Base-by-base conservation (phyloP, 2,888 invertebrate species). In the Augiades crinisus region DNA sequence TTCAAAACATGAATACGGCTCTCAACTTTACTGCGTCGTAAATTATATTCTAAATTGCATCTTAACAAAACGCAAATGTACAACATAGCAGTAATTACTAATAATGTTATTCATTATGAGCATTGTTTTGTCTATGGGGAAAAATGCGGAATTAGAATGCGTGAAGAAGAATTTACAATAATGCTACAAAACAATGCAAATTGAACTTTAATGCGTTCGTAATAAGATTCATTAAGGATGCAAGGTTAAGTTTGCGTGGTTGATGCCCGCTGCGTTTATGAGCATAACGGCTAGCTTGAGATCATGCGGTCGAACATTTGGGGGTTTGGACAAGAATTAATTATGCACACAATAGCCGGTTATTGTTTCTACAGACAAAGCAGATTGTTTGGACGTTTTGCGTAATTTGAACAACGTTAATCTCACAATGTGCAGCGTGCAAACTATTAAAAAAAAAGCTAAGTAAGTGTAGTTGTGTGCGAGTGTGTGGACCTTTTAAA, bases 341-440 rank as follows among this genome's bases (percentile, higher is more conserved):
- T 86, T 84, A 85, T 81, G 78, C 76, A 81, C 82, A 82, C 85
- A 85, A 79, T 81, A 78, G 70, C 71, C 62, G 64, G 77, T 78
- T 81, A 80, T 86, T 84, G 85, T 86, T 79, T 80, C 73, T 76
- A 72, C 63, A 67, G 62, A 76, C 73, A 74, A 81, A 68, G 67
- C 67, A 63, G 70, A 68, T 69, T 87, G 81, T 88, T 88, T 87
- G 74, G 85, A 87, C 84, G 65, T 78, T 83, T 89, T 88, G 89
- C 87, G 88, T 89, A 82, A 86, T 83, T 75, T 75, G 58, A 64
- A 75, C 75, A 75, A 76, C 54, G 49, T 51, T 47, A 6, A 45
- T 34, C 34, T 41, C 46, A 43, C 45, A 30, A 41, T 49, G 53
- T 47, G 49, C 45, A 44, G 41, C n/a, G n/a, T n/a, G 10, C 10